Conservation (phyloP, 2,797 vertebrate species). For the Lutjanus argentimaculatus region DNA sequence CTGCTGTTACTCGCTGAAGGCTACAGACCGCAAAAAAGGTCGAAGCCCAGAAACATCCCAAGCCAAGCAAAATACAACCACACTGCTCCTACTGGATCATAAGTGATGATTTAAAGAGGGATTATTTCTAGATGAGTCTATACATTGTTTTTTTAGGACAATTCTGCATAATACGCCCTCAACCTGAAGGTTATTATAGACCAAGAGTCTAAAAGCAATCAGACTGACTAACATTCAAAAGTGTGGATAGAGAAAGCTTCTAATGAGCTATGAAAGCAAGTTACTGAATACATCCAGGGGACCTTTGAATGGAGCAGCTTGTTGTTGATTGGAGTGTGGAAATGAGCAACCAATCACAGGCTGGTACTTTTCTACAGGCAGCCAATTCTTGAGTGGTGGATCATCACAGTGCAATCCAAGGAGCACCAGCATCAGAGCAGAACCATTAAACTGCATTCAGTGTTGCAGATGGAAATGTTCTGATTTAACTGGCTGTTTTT, state of each 20-base stretch:
- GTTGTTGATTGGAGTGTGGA: constrained; percentile 56
- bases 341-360: constrained; percentile 54
- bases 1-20: too few species aligned
- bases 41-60: too few species aligned
- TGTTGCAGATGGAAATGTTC: constrained; percentile 8
- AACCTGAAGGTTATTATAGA: background rate
- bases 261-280: background rate
- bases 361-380: constrained; percentile 37
- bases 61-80: too few species aligned
- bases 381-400: constrained; percentile 36
- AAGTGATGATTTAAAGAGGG: too few species aligned
- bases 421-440: constrained; percentile 41
- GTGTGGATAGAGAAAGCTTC: constrained; percentile 17
- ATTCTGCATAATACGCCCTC: too few species aligned
- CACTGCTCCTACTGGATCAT: too few species aligned
- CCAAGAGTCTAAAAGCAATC: background rate
- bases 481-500: background rate
- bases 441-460: constrained; percentile 18
- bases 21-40: too few species aligned
- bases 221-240: background rate
- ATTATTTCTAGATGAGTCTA: too few species aligned
- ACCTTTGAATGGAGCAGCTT: constrained; percentile 52
- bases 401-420: constrained; percentile 35
- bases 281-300: constrained; percentile 3
- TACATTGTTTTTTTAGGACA: too few species aligned